These are phyloP conservation scores for Hypotaenidia okinawae DNA, from an alignment of 2,797 vertebrate genomes.

Conservation along the genomic window DNA sequence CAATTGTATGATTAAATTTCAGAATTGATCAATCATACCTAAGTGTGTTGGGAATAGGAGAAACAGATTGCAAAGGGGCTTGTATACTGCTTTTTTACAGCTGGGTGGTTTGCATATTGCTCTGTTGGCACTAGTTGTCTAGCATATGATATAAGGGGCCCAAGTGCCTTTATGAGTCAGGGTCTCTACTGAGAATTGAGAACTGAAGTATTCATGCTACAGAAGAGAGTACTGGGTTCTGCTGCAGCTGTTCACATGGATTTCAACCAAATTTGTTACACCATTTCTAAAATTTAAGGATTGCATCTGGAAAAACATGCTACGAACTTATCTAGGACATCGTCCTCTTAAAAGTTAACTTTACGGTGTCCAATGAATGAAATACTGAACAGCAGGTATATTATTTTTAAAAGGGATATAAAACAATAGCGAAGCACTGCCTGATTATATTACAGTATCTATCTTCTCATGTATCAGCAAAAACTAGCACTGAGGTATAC, in stretches of 20 bases:
- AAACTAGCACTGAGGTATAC: conserved; percentile 77
- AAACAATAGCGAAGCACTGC: conserved; percentile 74
- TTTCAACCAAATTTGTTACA: not conserved
- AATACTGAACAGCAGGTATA: conserved; percentile 70
- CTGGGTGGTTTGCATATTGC: not conserved
- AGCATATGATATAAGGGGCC: not conserved
- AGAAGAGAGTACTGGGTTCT: not conserved
- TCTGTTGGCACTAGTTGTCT: not conserved
- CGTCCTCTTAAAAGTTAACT: conserved; percentile 60
- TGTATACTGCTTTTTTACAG: not conserved
- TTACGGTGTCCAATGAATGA: conserved; percentile 63
- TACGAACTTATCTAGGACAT: conserved; percentile 13
- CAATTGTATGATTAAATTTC: not conserved
- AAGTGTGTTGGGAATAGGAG: not conserved
- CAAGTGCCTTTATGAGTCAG: not conserved
- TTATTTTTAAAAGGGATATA: conserved; percentile 77
- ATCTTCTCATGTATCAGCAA: conserved; percentile 83
- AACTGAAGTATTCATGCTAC: not conserved
- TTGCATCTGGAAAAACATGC: conserved; percentile 6
- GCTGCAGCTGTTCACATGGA: not conserved
- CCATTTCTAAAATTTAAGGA: conserved; percentile 24
- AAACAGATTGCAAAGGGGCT: not conserved
- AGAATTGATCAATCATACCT: not conserved
- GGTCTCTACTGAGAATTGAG: not conserved
- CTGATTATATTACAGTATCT: conserved; percentile 78